Percentiles rank a stretch among this genome's conserved stretches.
These are phyloP conservation scores for Elephas maximus DNA, from an alignment of 2,113 vertebrate genomes.

Conservation along the genomic window DNA sequence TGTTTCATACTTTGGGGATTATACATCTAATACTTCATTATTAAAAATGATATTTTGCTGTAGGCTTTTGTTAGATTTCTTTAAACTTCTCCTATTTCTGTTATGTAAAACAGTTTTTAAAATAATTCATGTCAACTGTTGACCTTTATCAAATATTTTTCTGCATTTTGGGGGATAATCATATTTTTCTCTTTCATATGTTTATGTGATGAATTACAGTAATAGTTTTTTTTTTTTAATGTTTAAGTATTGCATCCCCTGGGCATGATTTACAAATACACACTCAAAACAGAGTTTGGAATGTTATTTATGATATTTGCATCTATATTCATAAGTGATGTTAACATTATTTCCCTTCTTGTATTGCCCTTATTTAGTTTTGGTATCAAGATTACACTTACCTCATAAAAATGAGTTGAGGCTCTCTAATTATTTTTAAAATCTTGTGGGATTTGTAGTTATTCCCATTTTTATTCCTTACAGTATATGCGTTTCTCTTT, in stretches of 20 bases:
- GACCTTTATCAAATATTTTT: constrained; percentile 18
- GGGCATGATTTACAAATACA: neutral
- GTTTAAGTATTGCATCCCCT: neutral
- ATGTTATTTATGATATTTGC: constrained; percentile 21
- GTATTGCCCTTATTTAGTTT: neutral
- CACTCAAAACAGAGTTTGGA: neutral
- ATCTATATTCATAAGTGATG: constrained; percentile 10
- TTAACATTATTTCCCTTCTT: neutral
- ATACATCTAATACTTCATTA: constrained; percentile 23
- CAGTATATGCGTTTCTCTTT: neutral
- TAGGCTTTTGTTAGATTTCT: neutral
- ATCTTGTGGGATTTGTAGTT: neutral
- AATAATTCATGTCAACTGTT: neutral
- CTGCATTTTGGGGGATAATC: neutral
- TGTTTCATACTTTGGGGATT: neutral
- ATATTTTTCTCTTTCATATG: neutral
- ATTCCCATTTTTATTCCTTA: constrained; percentile 14
- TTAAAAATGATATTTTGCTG: neutral
- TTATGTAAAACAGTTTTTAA: neutral
- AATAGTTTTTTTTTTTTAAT: neutral
- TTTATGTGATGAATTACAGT: neutral
- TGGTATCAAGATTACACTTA: neutral
- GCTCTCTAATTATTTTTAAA: neutral
- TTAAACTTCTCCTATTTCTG: neutral
- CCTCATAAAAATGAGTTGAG: constrained; percentile 10